Evolutionary conservation across 2,888 invertebrate species (phyloP).

Genomic region (Drosophila seclusa): DNA sequence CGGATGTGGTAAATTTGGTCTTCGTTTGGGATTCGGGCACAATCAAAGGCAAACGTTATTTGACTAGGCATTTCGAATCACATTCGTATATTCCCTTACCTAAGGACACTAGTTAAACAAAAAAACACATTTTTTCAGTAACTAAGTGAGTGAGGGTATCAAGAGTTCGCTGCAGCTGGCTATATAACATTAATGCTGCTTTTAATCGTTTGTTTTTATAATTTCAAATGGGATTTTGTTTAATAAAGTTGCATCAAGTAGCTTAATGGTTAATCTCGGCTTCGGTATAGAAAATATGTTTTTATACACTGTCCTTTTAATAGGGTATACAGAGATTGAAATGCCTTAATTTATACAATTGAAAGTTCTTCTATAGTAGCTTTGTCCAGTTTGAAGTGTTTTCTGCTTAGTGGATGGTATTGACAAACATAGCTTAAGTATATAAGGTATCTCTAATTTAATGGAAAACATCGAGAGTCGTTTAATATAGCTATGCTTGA

Average conservation of each 20-base stretch:
- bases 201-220: neutral
- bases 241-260: neutral
- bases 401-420: conserved; percentile 8
- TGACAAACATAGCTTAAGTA: conserved; percentile 1
- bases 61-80: neutral
- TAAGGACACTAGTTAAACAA: neutral
- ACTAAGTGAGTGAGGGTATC: neutral
- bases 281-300: neutral
- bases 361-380: conserved; percentile 19
- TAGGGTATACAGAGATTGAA: conserved; percentile 10
- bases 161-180: neutral
- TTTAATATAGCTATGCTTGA: neutral
- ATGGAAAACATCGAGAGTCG: conserved; percentile 2
- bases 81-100: conserved; percentile 5
- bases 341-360: neutral
- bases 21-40: conserved; percentile 22
- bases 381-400: conserved; percentile 17
- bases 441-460: neutral
- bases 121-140: neutral
- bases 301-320: neutral
- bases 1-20: conserved; percentile 79
- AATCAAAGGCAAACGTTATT: conserved; percentile 48
- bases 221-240: neutral
- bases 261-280: neutral
- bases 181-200: neutral